Evolutionary conservation across 1,140 invertebrate species (phyloP), one percentile per base, ranked within the genome.

Genomic region (Maniola jurtina): DNA sequence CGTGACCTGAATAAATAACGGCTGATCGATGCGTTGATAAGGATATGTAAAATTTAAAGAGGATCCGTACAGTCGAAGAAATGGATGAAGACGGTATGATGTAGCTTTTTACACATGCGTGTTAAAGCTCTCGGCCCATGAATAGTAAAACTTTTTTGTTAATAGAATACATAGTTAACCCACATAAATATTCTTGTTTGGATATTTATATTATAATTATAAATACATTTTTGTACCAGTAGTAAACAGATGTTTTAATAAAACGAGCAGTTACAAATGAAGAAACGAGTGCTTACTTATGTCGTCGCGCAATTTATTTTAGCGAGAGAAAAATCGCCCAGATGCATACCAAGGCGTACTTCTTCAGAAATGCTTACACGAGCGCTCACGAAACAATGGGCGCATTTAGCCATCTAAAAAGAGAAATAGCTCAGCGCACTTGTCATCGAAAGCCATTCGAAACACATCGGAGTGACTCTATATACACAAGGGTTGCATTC

Each of bases 391-490:
- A 81, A 90, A 90, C 85, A 90, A 90, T 86, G 77, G 83, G 72
- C 75, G 73, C 84, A 89, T 86, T 88, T 84, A 84, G 83, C 77
- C 71, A 75, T 77, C 83, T 87, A 86, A 88, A 87, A 88, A 81
- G 79, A 78, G 80, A 83, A 85, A 84, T 80, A 76, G 78, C 80
- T 84, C 70, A 61, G 80, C 72, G 83, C 80, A 88, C 83, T 87
- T 82, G 85, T 90, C 86, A 89, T 90, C 85, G 86, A 89, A 88
- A 86, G 79, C 84, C 81, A 87, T 88, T 90, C 76, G 80, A 84
- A 89, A 85, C 76, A 86, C 83, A 80, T 86, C 75, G 80, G 73
- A 87, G 76, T 81, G 79, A 84, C 79, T 78, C 66, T 76, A 77
- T 77, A 79, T 77, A 80, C 74, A 75, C 66, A 74, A 79, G 77